These are phyloP conservation scores for Drosophila tani DNA, from an alignment of 1,140 invertebrate species.

Conservation along the genomic window DNA sequence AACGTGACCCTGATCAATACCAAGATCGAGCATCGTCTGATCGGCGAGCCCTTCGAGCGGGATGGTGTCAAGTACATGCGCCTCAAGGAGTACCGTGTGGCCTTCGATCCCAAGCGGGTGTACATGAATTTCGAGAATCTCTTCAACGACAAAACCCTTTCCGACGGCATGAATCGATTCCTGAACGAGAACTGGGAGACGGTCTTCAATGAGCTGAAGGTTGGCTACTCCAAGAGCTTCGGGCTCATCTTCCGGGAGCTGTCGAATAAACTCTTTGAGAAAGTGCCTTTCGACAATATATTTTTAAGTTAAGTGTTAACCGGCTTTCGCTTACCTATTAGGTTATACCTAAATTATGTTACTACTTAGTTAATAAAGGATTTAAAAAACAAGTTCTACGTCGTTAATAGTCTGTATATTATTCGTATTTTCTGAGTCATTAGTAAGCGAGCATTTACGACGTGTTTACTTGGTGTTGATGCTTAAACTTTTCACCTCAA, in stretches of 20 bases:
- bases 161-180: slow-evolving; percentile 87
- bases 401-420: neutral
- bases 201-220: slow-evolving; percentile 88
- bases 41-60: slow-evolving; percentile 86
- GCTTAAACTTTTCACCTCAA: neutral
- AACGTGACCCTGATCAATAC: slow-evolving; percentile 89
- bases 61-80: slow-evolving; percentile 88
- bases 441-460: neutral
- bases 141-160: slow-evolving; percentile 87
- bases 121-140: slow-evolving; percentile 87
- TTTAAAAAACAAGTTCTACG: neutral
- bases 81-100: slow-evolving; percentile 87
- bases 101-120: slow-evolving; percentile 86
- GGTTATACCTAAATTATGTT: slow-evolving; percentile 54
- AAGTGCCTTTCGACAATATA: slow-evolving; percentile 88
- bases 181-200: slow-evolving; percentile 89
- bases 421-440: neutral
- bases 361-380: slow-evolving; percentile 67
- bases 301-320: slow-evolving; percentile 85
- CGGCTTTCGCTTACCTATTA: slow-evolving; percentile 18
- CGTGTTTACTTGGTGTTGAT: neutral
- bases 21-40: slow-evolving; percentile 87
- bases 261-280: slow-evolving; percentile 88
- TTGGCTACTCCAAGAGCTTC: slow-evolving; percentile 88
- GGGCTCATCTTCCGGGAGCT: slow-evolving; percentile 87